Evolutionary conservation across 2,888 invertebrate genomes (phyloP), one percentile per base, ranked within the genome.

Genomic region (Antitype chi): DNA sequence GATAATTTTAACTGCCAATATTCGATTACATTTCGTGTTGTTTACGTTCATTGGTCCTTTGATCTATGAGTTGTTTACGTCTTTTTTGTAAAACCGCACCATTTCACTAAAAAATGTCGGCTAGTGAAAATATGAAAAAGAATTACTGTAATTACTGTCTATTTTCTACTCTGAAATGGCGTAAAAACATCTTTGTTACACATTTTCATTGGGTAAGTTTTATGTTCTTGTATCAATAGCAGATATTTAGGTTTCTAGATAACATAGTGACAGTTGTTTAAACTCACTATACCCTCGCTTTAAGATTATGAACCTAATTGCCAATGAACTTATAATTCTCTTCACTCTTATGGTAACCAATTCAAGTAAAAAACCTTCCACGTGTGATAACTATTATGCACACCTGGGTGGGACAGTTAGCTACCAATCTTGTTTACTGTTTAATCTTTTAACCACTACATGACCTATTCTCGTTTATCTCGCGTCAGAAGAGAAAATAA

Each of bases 1-100:
- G 80, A 84, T 80, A 84, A 70, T 73, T 71, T 70, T 63, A 72
- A 76, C 64, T 55, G 64, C 53, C 71, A 76, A 80, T 74, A 70
- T 69, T 84, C 59, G 47, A 77, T 60, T 59, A 70, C 8, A 80
- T 49, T 83, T 70, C 47, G 23, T 66, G 60, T 83, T 73, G 77
- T 84, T 81, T 77, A 80, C 73, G 9, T 79, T 70, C 13, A 55
- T 67, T 59, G 15, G 32, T 69, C 43, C 43, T 80, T 75, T 69
- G 69, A 71, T 79, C 55, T 25, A 59, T 13, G 25, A 32, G 1
- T 68, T 75, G 64, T 83, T 80, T 64, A 69, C n/a, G 5, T 69
- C 3, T 38, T 70, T 79, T 79, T 80, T 67, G 28, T 64, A 11
- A 60, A 20, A 74, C 47, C 49, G 28, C 55, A n/a, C 15, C 38